Evolutionary conservation across 2,113 vertebrate species (phyloP).

Genomic region (Cyprinodon tularosa): DNA sequence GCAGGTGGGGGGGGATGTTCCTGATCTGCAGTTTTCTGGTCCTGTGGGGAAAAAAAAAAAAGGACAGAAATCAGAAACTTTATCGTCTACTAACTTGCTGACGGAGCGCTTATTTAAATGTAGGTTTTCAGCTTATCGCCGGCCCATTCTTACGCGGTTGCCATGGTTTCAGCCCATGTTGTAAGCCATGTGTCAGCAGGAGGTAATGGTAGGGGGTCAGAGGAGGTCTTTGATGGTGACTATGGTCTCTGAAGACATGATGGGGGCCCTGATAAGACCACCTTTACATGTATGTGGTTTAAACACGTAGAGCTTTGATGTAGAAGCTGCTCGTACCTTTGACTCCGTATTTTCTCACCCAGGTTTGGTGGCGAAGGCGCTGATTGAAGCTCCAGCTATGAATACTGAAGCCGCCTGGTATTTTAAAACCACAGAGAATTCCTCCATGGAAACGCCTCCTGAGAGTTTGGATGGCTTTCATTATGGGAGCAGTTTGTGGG

Average conservation of each 20-base stretch:
- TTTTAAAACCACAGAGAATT: slow-evolving; percentile 56
- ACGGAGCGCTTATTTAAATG: not conserved
- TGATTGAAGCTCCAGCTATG: not conserved
- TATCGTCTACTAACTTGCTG: not conserved
- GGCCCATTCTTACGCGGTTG: slow-evolving; percentile 58
- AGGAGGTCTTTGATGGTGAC: slow-evolving; percentile 29
- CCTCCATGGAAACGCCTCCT: slow-evolving; percentile 37
- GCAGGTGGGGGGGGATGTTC: slow-evolving; percentile 93
- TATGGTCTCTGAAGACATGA: not conserved
- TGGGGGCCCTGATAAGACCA: not conserved
- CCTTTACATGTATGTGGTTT: not conserved
- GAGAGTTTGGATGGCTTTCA: slow-evolving; percentile 26
- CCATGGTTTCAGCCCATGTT: slow-evolving; percentile 62
- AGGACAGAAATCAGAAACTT: slow-evolving; percentile 17
- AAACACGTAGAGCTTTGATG: not conserved
- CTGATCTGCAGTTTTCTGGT: slow-evolving; percentile 94
- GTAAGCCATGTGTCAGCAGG: slow-evolving; percentile 26
- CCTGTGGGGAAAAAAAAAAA: slow-evolving; percentile 73
- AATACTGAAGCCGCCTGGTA: slow-evolving; percentile 43
- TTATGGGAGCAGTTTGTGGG: not conserved
- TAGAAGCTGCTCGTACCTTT: too few species aligned
- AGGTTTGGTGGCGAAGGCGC: not conserved
- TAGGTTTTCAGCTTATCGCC: slow-evolving; percentile 45
- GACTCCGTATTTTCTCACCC: not conserved
- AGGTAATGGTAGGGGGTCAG: slow-evolving; percentile 32